Base-by-base conservation (phyloP, 2,113 vertebrate species). In the Steatornis caripensis region DNA sequence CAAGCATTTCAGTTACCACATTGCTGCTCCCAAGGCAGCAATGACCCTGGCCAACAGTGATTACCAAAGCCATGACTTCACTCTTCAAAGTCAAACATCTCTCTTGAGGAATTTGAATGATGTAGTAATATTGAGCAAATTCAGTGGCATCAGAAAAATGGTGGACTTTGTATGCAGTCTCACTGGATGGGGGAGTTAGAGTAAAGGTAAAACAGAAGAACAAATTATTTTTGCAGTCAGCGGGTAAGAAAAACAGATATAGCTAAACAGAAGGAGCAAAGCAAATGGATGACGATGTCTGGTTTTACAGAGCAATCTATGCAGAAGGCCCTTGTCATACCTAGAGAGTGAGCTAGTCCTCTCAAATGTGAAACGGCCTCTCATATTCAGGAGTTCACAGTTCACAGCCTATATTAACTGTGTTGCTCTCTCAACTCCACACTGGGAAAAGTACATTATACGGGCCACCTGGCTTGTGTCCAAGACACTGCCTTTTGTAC, bases 11-110 rank as follows among this genome's bases (percentile, higher is more conserved):
- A 51, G 72, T 89, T 89, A 79, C 93, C 82, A 75, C 53, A 15
- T 57, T 86, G 81, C 84, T 74, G 20, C 46, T 93, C 74, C 85
- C 90, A 90, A 89, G 78, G 54, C 87, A 90, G 68, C 76, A 87
- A 39, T 74, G 85, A 95, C 82, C 90, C 53, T 69, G 79, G 82
- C 68, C 34, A 93, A 55, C 65, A 83, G 57, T 41, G 81, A 87
- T 96, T 92, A 95, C 84, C 75, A 92, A 93, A 95, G 61, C 41
- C 77, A 82, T 93, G 89, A 90, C 85, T 92, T 97, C 91, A 96
- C 81, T 93, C 84, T 71, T 89, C 64, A 77, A 96, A 83, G 74
- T 84, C 95, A 84, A 90, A 53, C 24, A 55, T 36, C 65, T 71
- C 94, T 87, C 93, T 43, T 32, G 95, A 96, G 88, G 78, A 68